Conservation (phyloP, 2,797 vertebrate genomes). For the Tiaroga cobitis region DNA sequence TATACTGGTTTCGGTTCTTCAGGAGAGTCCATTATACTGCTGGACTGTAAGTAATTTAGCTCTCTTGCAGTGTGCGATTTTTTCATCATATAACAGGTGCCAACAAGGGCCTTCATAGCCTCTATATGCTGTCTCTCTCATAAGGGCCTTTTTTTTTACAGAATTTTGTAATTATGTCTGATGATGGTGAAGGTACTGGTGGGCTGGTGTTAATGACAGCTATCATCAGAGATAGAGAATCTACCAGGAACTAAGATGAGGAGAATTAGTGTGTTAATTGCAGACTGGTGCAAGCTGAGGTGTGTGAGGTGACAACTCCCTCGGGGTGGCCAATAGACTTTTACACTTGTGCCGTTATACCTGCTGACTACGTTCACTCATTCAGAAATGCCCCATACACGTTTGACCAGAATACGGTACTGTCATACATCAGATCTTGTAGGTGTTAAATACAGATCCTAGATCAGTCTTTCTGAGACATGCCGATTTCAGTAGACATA, state of each 20-base stretch:
- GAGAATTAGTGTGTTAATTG: conserved; percentile 67
- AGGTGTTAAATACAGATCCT: not conserved
- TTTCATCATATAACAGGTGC: conserved; percentile 42
- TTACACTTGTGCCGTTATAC: not conserved
- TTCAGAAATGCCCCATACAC: not conserved
- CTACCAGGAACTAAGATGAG: conserved; percentile 57
- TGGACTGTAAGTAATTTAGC: conserved; percentile 31
- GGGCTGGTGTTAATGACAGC: conserved; percentile 7
- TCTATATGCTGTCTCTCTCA: conserved; percentile 23
- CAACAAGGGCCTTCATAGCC: conserved; percentile 29
- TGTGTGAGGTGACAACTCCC: conserved; percentile 38
- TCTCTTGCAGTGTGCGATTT: conserved; percentile 12
- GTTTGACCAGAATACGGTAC: not conserved
- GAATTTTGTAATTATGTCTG: conserved; percentile 51
- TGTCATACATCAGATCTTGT: not conserved
- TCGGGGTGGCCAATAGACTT: conserved; percentile 19
- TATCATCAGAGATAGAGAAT: conserved; percentile 25
- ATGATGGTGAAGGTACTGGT: conserved; percentile 36
- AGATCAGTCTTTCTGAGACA: not conserved
- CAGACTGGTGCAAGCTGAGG: conserved; percentile 26
- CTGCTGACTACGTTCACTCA: conserved; percentile 8
- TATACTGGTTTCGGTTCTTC: not conserved
- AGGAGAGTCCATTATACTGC: conserved; percentile 31
- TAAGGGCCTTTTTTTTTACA: conserved; percentile 26
- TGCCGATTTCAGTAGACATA: not conserved